These are phyloP conservation scores for Caenorhabditis afra DNA, from an alignment of 2,888 invertebrate species.

Conservation along the genomic window DNA sequence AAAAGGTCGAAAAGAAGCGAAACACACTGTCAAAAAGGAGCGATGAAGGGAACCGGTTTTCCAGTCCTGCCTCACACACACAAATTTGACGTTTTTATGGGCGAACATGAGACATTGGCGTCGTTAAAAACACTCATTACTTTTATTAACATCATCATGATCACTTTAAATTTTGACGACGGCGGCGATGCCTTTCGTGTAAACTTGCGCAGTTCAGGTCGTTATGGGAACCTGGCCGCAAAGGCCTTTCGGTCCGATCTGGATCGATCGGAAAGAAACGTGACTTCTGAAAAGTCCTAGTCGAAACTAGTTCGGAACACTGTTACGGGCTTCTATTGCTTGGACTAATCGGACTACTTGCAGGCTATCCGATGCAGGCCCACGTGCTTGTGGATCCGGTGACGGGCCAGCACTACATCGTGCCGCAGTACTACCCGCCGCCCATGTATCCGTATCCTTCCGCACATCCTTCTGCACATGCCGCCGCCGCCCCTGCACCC, in stretches of 20 bases:
- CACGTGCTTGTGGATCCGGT: slow-evolving; percentile 67
- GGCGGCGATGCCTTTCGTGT: too few species aligned
- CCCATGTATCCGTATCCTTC: slow-evolving; percentile 67
- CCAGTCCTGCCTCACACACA: slow-evolving; percentile 25
- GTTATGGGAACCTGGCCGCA: too few species aligned
- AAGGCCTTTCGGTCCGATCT: too few species aligned
- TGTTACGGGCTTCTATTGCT: too few species aligned
- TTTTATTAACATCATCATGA: slow-evolving; percentile 35
- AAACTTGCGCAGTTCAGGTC: too few species aligned
- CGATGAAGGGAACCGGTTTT: slow-evolving; percentile 45
- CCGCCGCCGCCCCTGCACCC: slow-evolving; percentile 13
- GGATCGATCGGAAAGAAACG: too few species aligned
- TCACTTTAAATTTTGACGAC: slow-evolving; percentile 23
- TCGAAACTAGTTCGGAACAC: too few species aligned
- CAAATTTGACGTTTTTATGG: slow-evolving; percentile 51
- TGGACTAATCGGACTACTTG: slow-evolving; percentile 4
- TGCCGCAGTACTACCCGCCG: slow-evolving; percentile 68
- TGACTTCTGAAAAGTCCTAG: too few species aligned
- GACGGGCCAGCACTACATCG: slow-evolving; percentile 70
- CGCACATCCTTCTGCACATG: slow-evolving; percentile 37
- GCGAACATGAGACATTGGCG: slow-evolving; percentile 51
- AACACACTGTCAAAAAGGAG: not conserved
- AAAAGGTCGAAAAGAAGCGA: slow-evolving; percentile 22
- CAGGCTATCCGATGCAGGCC: slow-evolving; percentile 67
- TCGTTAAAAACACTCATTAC: slow-evolving; percentile 51